Evolutionary conservation across 2,888 invertebrate species (phyloP).

Genomic region (Zonitis immaculata): DNA sequence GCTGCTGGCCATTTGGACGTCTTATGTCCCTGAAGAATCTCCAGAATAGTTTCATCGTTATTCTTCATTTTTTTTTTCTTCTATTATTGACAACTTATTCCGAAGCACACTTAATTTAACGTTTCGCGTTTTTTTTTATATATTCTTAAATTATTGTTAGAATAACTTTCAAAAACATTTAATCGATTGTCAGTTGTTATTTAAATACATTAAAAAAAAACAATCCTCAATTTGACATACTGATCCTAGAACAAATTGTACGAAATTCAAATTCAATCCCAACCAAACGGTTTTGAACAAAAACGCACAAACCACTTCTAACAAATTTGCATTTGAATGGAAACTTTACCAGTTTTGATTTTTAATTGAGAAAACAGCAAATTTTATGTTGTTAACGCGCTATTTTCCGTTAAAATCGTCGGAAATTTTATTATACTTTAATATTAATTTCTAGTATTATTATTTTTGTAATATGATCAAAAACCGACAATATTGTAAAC

Average conservation of each 20-base stretch:
- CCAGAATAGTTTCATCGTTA: slow-evolving; percentile 50
- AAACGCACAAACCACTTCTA: too few species aligned
- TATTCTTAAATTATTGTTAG: not conserved
- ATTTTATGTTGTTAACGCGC: too few species aligned
- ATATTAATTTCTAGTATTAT: too few species aligned
- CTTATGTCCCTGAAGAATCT: slow-evolving; percentile 48
- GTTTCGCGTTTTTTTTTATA: too few species aligned
- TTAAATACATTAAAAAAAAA: slow-evolving; percentile 4
- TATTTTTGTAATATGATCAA: too few species aligned
- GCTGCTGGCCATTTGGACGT: slow-evolving; percentile 47
- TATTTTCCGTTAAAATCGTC: too few species aligned
- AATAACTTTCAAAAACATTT: slow-evolving; percentile 12
- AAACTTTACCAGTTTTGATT: not conserved
- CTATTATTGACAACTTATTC: not conserved
- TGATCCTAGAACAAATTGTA: not conserved
- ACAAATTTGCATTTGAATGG: not conserved
- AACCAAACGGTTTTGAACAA: not conserved
- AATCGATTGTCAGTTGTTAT: slow-evolving; percentile 19
- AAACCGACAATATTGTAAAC: too few species aligned
- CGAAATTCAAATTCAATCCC: not conserved
- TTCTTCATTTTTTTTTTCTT: slow-evolving; percentile 40
- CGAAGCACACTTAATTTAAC: slow-evolving; percentile 14
- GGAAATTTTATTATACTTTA: too few species aligned
- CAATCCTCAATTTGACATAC: not conserved
- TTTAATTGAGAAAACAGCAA: not conserved